Evolutionary conservation across 2,888 invertebrate species (phyloP).

Genomic region (Seira sanloemensis): DNA sequence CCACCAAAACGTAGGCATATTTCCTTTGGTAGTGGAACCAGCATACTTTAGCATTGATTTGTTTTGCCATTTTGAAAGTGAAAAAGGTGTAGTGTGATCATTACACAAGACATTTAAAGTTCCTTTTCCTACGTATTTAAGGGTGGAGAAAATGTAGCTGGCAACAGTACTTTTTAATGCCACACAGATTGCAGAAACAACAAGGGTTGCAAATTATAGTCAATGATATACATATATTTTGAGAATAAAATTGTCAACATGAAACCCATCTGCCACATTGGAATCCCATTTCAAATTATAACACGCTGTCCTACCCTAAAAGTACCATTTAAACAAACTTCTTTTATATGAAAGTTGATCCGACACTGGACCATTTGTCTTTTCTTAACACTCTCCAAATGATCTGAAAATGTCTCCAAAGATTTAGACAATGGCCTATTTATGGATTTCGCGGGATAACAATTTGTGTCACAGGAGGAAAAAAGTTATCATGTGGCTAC

Average conservation of each 20-base stretch:
- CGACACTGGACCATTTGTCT: constrained; percentile 54
- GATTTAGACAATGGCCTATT: constrained; percentile 33
- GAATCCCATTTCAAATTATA: not conserved
- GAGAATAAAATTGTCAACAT: constrained; percentile 58
- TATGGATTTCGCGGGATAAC: constrained; percentile 45
- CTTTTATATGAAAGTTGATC: constrained; percentile 49
- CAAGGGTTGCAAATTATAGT: too few relatives aligned
- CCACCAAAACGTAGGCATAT: too few relatives aligned
- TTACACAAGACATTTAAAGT: too few relatives aligned
- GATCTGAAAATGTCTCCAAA: constrained; percentile 40
- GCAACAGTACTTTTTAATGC: too few relatives aligned
- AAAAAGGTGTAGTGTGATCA: too few relatives aligned
- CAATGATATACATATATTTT: too few relatives aligned
- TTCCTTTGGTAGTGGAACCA: too few relatives aligned
- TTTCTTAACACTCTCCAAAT: constrained; percentile 44
- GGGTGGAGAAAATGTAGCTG: too few relatives aligned
- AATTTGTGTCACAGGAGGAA: constrained; percentile 42
- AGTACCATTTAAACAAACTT: not conserved
- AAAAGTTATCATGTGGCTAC: constrained; percentile 3
- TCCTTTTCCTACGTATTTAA: too few relatives aligned
- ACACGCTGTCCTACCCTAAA: not conserved
- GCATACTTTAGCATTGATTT: too few relatives aligned
- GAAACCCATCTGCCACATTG: constrained; percentile 44
- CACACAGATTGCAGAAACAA: too few relatives aligned
- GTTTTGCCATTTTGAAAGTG: too few relatives aligned